A percentile compares a stretch with the other conserved stretches of the same genome.
These are phyloP conservation scores for Microtus montanus DNA, from an alignment of 2,113 vertebrate genomes.

Conservation along the genomic window DNA sequence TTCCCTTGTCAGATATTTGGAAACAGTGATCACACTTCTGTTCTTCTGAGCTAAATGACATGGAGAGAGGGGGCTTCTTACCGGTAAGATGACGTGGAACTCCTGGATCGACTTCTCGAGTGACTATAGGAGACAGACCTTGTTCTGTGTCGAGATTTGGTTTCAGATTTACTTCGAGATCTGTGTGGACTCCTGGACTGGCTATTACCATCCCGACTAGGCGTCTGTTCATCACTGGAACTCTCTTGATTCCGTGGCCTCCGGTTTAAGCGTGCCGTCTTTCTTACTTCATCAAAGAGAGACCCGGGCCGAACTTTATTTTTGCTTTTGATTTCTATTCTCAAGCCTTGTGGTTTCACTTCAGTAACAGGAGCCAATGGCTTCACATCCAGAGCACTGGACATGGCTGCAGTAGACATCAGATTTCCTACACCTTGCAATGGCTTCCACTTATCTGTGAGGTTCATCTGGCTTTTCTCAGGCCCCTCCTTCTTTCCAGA, in stretches of 20 bases:
- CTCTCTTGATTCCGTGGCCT: slow-evolving; percentile 96
- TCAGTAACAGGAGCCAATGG: slow-evolving; percentile 76
- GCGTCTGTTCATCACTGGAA: slow-evolving; percentile 94
- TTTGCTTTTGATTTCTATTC: slow-evolving; percentile 97
- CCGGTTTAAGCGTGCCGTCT: slow-evolving; percentile 95
- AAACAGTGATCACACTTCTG: not conserved
- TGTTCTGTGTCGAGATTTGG: slow-evolving; percentile 89
- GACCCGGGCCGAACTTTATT: slow-evolving; percentile 96
- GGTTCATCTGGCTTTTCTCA: slow-evolving; percentile 68
- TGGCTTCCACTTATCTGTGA: slow-evolving; percentile 93
- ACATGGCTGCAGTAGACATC: slow-evolving; percentile 32
- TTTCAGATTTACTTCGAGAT: slow-evolving; percentile 90
- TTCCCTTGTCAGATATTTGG: not conserved
- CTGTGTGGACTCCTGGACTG: slow-evolving; percentile 86
- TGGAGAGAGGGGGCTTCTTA: slow-evolving; percentile 68
- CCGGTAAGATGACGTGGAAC: slow-evolving; percentile 93
- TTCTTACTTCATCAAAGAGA: slow-evolving; percentile 97
- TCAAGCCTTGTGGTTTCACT: slow-evolving; percentile 88
- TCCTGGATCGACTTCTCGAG: slow-evolving; percentile 91
- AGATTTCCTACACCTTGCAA: slow-evolving; percentile 88
- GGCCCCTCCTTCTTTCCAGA: slow-evolving; percentile 62
- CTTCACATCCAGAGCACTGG: slow-evolving; percentile 72
- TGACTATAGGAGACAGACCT: slow-evolving; percentile 91
- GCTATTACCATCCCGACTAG: slow-evolving; percentile 84
- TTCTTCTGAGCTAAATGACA: not conserved